phyloP scores from a whole-genome alignment of 2,888 invertebrate genomes.

The Bembecia ichneumoniformis region DNA sequence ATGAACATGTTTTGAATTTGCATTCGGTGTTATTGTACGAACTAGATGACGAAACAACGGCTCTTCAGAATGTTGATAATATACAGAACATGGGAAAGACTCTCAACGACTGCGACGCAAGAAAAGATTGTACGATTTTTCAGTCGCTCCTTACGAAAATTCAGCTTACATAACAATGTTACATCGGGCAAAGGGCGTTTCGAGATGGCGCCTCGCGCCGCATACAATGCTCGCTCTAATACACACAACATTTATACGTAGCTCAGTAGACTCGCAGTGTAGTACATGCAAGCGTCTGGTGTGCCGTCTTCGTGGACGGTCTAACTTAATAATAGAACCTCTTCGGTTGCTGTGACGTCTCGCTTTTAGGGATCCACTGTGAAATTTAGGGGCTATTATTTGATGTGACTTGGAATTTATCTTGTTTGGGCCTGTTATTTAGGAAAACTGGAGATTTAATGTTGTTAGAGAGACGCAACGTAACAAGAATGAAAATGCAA shows the following conservation, averaged over 20 bases:
- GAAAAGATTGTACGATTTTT: slow-evolving; percentile 36
- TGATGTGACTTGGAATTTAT: neutral
- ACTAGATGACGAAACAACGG: neutral
- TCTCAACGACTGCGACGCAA: slow-evolving; percentile 15
- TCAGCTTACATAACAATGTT: slow-evolving; percentile 46
- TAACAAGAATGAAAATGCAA: too few species aligned
- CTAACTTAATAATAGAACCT: slow-evolving; percentile 69
- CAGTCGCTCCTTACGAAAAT: slow-evolving; percentile 41
- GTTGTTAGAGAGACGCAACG: neutral
- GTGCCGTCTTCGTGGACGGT: slow-evolving; percentile 39
- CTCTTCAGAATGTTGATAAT: neutral
- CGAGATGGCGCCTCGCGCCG: slow-evolving; percentile 24
- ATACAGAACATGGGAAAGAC: neutral
- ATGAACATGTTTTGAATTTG: too few species aligned
- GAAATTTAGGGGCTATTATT: neutral
- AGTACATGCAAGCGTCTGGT: slow-evolving; percentile 38
- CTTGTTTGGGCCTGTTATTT: neutral
- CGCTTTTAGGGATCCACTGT: slow-evolving; percentile 33
- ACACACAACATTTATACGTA: slow-evolving; percentile 20
- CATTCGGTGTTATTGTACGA: too few species aligned
- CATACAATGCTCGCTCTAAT: slow-evolving; percentile 40
- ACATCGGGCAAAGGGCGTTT: slow-evolving; percentile 31
- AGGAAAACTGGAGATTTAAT: neutral
- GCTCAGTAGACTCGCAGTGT: slow-evolving; percentile 43
- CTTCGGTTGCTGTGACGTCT: slow-evolving; percentile 44